These are phyloP conservation scores for Drosophila birchii DNA, from an alignment of 2,888 invertebrate species.

Conservation along the genomic window DNA sequence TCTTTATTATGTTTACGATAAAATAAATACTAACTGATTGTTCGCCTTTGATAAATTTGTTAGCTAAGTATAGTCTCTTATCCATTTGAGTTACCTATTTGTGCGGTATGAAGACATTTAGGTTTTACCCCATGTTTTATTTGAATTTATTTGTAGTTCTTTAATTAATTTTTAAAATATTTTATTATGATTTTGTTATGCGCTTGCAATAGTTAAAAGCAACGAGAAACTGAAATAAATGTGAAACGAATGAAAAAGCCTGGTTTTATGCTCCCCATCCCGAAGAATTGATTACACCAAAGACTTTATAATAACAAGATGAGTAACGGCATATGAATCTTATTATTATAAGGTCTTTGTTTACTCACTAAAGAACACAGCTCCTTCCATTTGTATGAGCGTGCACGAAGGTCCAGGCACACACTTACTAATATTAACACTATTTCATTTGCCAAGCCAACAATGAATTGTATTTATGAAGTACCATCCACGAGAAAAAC, in stretches of 20 bases:
- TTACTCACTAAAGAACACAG: constrained; percentile 39
- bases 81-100: constrained; percentile 54
- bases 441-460: constrained; percentile 62
- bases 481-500: constrained; percentile 65
- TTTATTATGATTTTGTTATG: constrained; percentile 72
- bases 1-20: constrained; percentile 60
- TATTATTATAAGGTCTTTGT: not conserved
- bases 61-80: constrained; percentile 26
- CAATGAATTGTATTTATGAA: constrained; percentile 47
- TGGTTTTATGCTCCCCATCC: constrained; percentile 8
- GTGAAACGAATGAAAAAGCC: constrained; percentile 57
- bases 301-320: not conserved
- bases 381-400: constrained; percentile 70
- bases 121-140: constrained; percentile 78
- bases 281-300: constrained; percentile 2
- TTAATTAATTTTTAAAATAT: constrained; percentile 73
- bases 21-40: constrained; percentile 31
- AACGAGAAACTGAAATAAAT: constrained; percentile 50
- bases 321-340: not conserved
- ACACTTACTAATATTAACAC: constrained; percentile 29
- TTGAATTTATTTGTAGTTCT: constrained; percentile 77
- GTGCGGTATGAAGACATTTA: constrained; percentile 73
- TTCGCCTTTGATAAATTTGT: constrained; percentile 42
- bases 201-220: constrained; percentile 75
- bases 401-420: constrained; percentile 44